These are phyloP conservation scores for Dallia pectoralis DNA, from an alignment of 2,797 vertebrate species.

Conservation along the genomic window DNA sequence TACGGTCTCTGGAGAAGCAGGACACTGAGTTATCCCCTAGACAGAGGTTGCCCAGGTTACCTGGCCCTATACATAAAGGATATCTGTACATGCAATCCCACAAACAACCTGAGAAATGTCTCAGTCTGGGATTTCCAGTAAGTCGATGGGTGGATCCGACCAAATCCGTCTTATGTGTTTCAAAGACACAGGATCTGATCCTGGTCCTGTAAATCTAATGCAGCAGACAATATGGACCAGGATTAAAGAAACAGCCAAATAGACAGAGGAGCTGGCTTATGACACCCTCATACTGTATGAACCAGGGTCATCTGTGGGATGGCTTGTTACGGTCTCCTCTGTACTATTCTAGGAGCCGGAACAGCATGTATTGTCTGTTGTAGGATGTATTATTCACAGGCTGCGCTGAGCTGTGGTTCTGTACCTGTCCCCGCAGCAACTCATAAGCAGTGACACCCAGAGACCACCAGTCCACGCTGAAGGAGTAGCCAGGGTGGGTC, in stretches of 20 bases:
- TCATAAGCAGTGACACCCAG: slow-evolving; percentile 95
- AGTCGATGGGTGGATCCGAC: not conserved
- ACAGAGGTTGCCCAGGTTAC: not conserved
- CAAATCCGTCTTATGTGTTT: not conserved
- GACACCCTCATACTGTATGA: not conserved
- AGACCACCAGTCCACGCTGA: slow-evolving; percentile 98
- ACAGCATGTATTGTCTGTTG: not conserved
- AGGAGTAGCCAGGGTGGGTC: slow-evolving; percentile 85
- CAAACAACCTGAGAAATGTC: not conserved
- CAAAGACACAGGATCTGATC: not conserved
- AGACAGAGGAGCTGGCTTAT: not conserved
- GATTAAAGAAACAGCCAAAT: not conserved
- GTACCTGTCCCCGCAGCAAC: slow-evolving; percentile 90
- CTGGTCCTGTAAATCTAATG: not conserved
- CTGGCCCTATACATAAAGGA: not conserved
- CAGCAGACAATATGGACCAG: too few relatives aligned
- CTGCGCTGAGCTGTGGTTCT: not conserved
- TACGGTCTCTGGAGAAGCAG: slow-evolving; percentile 83
- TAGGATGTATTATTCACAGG: not conserved
- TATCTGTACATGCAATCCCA: not conserved
- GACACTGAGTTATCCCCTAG: not conserved
- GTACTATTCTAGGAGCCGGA: not conserved
- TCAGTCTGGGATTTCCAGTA: not conserved
- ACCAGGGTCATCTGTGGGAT: not conserved
- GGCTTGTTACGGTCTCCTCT: slow-evolving; percentile 1